Conservation (phyloP, 2,797 vertebrate genomes). For the Monodelphis domestica region DNA sequence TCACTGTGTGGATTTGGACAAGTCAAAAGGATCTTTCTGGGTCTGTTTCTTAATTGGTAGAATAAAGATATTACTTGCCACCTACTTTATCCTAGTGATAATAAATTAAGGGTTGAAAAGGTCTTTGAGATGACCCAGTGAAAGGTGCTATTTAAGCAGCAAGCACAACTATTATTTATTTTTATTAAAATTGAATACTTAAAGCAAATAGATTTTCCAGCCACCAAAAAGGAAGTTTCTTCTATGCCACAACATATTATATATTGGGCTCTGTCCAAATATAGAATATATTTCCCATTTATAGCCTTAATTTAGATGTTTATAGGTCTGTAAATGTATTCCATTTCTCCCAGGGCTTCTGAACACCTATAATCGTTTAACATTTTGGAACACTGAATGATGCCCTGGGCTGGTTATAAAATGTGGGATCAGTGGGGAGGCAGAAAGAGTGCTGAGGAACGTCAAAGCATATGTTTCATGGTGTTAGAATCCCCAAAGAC, state of each 20-base stretch:
- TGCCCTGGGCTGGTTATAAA: conserved; percentile 52
- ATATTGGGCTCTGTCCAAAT: conserved; percentile 74
- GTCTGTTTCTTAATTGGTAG: conserved; percentile 54
- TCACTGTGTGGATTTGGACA: conserved; percentile 19
- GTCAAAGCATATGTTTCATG: conserved; percentile 54
- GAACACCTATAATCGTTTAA: conserved; percentile 72
- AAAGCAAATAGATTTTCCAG: conserved; percentile 82
- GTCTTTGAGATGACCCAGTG: conserved; percentile 72
- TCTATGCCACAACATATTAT: conserved; percentile 77
- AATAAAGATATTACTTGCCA: conserved; percentile 69
- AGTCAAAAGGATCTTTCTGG: background rate
- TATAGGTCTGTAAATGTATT: conserved; percentile 80
- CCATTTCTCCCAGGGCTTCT: conserved; percentile 77
- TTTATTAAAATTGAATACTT: conserved; percentile 83
- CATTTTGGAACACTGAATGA: conserved; percentile 67
- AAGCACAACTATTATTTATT: conserved; percentile 81
- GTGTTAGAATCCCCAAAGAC: conserved; percentile 49
- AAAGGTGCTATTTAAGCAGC: conserved; percentile 76
- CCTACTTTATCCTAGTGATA: conserved; percentile 69
- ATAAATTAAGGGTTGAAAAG: conserved; percentile 76
- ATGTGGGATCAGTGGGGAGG: background rate
- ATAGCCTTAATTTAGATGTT: conserved; percentile 77
- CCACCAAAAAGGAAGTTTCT: conserved; percentile 81
- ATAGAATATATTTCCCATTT: conserved; percentile 78
- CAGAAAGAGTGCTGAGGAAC: conserved; percentile 37